Base-by-base conservation (phyloP, 2,888 invertebrate genomes). In the Trichacis sp. region DNA sequence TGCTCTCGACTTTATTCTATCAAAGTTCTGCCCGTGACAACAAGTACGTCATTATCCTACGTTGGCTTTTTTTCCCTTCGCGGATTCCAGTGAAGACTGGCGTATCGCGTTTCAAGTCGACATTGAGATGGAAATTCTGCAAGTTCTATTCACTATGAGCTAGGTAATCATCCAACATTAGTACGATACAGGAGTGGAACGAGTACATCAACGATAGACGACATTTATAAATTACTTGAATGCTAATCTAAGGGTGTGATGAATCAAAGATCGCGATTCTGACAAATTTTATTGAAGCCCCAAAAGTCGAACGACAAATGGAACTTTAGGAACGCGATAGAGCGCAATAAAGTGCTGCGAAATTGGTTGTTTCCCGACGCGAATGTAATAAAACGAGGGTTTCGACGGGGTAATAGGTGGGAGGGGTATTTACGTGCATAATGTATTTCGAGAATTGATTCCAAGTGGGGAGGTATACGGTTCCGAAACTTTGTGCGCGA, bases 101-200 rank as follows among this genome's bases (percentile, higher is more conserved):
- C 68, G 58, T 68, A 73, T 58, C 62, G 59, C 56, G 56, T 57
- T 49, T 68, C 51, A 51, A 63, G 55, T 67, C 51, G 61, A 57
- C 57, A 61, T 58, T 66, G 53, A 66, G 54, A 54, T 58, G 38
- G 61, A 58, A 48, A 47, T 55, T 66, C 24, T 62, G 60, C 58
- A 51, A 49, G 53, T 64, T 65, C 76, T 75, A 76, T 75, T 71
- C 75, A 77, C 81, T 83, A 82, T 83, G 83, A 83, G 83, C 82
- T 82, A 82, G 79, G 80, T 77, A 79, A 76, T 79, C 79, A 79
- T 77, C 78, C 77, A 82, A 83, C 76, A 78, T 70, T 75, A 79
- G 77, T 80, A 79, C 76, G 71, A 76, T 64, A 62, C 61, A 48
- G 62, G 64, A 49, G 57, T 64, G 43, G 59, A 66, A 60, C 51